A percentile compares a stretch with the other conserved stretches of the same genome.
Evolutionary conservation across 2,888 invertebrate genomes (phyloP).

Genomic region (Lobophora halterata): DNA sequence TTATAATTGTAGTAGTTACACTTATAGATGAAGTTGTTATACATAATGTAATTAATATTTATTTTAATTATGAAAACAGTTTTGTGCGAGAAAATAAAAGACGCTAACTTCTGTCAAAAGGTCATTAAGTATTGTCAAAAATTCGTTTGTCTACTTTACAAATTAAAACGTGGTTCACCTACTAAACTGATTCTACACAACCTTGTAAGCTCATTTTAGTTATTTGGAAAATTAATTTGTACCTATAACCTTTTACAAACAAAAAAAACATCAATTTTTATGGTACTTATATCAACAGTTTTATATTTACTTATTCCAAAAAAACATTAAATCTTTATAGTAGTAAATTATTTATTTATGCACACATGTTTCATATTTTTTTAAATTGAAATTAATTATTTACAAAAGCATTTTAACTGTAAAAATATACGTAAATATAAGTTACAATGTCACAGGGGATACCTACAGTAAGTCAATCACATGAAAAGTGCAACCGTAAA

Average conservation of each 20-base stretch:
- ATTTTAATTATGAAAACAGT: slow-evolving; percentile 28
- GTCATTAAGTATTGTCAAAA: slow-evolving; percentile 71
- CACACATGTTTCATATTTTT: slow-evolving; percentile 1
- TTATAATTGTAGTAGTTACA: too few species aligned
- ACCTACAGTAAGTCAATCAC: slow-evolving; percentile 4
- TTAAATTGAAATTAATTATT: slow-evolving; percentile 3
- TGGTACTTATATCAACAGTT: slow-evolving; percentile 1
- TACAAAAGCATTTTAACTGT: slow-evolving; percentile 5
- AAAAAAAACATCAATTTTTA: neutral
- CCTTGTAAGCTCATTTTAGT: slow-evolving; percentile 66
- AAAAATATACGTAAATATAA: neutral
- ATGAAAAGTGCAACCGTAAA: too few species aligned
- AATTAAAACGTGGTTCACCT: slow-evolving; percentile 48
- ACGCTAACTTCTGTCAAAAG: slow-evolving; percentile 60
- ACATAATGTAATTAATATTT: slow-evolving; percentile 43
- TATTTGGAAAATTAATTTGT: neutral
- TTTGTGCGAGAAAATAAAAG: slow-evolving; percentile 69
- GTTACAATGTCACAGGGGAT: slow-evolving; percentile 7
- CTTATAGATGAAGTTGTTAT: slow-evolving; percentile 49
- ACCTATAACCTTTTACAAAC: neutral
- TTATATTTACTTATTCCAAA: neutral
- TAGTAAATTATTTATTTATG: slow-evolving; percentile 3
- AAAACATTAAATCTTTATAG: neutral
- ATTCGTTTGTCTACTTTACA: slow-evolving; percentile 47
- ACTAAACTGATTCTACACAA: slow-evolving; percentile 65